Conservation (phyloP, 2,113 vertebrate genomes). For the Heterotilapia buettikoferi region DNA sequence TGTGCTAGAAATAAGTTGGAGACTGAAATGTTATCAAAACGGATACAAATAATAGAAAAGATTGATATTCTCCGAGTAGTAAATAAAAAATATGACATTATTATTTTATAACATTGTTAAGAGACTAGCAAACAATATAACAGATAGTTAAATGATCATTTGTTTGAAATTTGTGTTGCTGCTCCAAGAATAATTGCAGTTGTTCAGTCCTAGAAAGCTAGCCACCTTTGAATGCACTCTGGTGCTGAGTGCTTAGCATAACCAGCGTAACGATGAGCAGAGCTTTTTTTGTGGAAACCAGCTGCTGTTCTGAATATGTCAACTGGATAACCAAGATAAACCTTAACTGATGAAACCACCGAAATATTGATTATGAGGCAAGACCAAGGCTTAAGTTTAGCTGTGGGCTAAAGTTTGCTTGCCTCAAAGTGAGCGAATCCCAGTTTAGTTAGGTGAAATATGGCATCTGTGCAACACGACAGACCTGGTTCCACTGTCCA, state of each 20-base stretch:
- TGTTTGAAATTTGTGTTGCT: neutral
- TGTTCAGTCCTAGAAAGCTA: neutral
- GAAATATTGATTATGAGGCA: neutral
- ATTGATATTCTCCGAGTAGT: neutral
- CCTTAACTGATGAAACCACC: neutral
- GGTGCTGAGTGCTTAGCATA: neutral
- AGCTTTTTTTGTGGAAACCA: neutral
- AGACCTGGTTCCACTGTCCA: slow-evolving; percentile 42
- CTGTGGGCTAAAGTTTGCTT: neutral
- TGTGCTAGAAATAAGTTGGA: neutral
- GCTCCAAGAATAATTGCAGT: neutral
- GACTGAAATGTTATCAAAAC: neutral
- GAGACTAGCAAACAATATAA: neutral
- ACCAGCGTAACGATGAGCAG: neutral
- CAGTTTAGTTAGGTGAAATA: slow-evolving; percentile 20
- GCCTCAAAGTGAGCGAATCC: neutral
- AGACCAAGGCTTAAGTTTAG: neutral
- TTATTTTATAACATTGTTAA: neutral
- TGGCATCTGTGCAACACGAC: slow-evolving; percentile 11
- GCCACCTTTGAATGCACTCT: neutral
- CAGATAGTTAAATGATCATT: neutral
- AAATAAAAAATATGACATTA: neutral
- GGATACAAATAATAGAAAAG: neutral
- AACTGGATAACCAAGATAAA: neutral
- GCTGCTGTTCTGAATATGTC: neutral